These are phyloP conservation scores for Microdon myrmicae DNA, from an alignment of 2,888 invertebrate genomes.

Conservation along the genomic window DNA sequence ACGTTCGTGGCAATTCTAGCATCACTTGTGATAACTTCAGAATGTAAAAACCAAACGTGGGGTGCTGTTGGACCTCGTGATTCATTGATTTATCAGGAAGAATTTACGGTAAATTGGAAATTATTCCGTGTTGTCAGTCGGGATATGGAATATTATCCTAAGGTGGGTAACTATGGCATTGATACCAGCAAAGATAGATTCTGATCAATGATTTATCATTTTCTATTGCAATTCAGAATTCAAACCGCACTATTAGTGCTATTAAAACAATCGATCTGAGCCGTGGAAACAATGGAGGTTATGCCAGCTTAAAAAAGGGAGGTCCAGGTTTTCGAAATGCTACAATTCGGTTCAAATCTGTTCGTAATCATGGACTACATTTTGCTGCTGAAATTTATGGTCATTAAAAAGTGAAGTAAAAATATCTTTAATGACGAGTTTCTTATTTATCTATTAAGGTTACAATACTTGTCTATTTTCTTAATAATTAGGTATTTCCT, in stretches of 20 bases:
- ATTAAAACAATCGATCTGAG: slow-evolving; percentile 19
- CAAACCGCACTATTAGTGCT: slow-evolving; percentile 31
- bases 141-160: slow-evolving; percentile 34
- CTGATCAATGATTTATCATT: background rate
- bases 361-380: slow-evolving; percentile 63
- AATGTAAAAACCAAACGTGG: slow-evolving; percentile 18
- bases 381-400: slow-evolving; percentile 64
- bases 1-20: slow-evolving; percentile 24
- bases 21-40: slow-evolving; percentile 23
- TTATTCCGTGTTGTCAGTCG: slow-evolving; percentile 34
- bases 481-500: background rate
- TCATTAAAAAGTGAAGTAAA: slow-evolving; percentile 2
- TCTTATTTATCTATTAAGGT: no score
- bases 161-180: slow-evolving; percentile 14
- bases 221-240: slow-evolving; percentile 12
- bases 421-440: background rate
- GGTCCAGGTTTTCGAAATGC: slow-evolving; percentile 62
- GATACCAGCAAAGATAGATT: no score
- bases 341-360: slow-evolving; percentile 64
- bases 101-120: slow-evolving; percentile 31
- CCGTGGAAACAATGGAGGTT: slow-evolving; percentile 60
- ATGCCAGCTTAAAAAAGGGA: slow-evolving; percentile 58
- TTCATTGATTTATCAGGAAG: slow-evolving; percentile 31
- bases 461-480: background rate
- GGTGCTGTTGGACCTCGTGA: slow-evolving; percentile 22